Evolutionary conservation across 2,888 invertebrate species (phyloP), one percentile per base, ranked within the genome.

Genomic region (Drosophila subquinaria): DNA sequence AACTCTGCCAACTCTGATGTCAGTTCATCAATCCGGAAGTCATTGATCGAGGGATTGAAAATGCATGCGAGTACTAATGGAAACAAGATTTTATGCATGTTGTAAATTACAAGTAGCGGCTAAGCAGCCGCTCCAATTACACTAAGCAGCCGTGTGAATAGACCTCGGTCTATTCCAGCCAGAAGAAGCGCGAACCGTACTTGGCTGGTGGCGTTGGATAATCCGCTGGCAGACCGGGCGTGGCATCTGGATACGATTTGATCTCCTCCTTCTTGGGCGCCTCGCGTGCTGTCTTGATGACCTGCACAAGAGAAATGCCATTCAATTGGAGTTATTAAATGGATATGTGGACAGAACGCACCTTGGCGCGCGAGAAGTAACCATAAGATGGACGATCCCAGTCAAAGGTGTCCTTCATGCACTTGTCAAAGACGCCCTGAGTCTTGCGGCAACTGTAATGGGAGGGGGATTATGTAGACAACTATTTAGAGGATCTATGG

Each of bases 381-480:
- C 98, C 98, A 83, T 95, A 96, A 0, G 94, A 93, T 0, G 98
- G 97, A 62, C 98, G 95, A 69, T 96, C 96, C 56, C 98, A 93
- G 50, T 95, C 95, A 83, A 98, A 81, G 74, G 97, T 97, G 45
- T 98, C 96, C 63, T 96, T 92, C 92, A 97, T 95, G 89, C 98
- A 98, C 81, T 96, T 94, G 92, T 98, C 98, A 82, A 95, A 95
- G 0, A 96, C 95, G 3, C 95, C 95, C 93, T 98, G 98, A 1
- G 97, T 97, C 78, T 95, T 96, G 70, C 98, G 96, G 93, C 98
- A 98, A 15, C 97, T 97, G 90, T 3, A 67, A 50, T 3, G 3
- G 35, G 4, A 38, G 4, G 1, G 0, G 0, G 0, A 10, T 5
- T 2, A 48, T 27, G 2, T n/a, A 4, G 13, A 23, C 11, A 17